Evolutionary conservation across 2,888 invertebrate species (phyloP).

Genomic region (Machimus rusticus): DNA sequence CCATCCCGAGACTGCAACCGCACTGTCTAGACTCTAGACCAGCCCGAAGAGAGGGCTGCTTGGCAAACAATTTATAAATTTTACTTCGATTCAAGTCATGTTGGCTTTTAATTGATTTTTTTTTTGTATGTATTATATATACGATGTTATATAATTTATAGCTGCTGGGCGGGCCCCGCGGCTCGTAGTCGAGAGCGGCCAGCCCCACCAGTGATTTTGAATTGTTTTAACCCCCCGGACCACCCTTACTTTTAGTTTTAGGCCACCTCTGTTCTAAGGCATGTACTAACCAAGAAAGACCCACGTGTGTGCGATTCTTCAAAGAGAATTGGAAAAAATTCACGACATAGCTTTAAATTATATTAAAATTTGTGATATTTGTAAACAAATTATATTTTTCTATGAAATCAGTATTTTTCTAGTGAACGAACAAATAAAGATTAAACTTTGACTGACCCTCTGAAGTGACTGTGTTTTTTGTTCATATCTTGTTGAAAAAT

Average conservation of each 20-base stretch:
- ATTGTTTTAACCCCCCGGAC: not conserved
- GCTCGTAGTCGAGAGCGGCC: not conserved
- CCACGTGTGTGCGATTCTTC: not conserved
- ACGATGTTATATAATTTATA: constrained; percentile 2
- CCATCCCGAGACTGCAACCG: not conserved
- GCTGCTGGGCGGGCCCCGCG: not conserved
- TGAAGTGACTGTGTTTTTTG: not conserved
- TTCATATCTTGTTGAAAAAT: not conserved
- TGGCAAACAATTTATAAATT: not conserved
- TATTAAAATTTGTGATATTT: constrained; percentile 34
- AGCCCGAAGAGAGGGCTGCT: not conserved
- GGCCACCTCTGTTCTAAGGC: not conserved
- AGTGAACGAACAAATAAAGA: constrained; percentile 15
- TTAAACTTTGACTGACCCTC: not conserved
- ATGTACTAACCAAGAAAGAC: constrained; percentile 14
- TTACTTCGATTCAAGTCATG: not conserved
- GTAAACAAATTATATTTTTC: constrained; percentile 36
- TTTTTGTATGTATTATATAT: not conserved
- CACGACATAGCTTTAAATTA: constrained; percentile 37
- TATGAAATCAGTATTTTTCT: constrained; percentile 36
- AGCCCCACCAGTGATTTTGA: not conserved
- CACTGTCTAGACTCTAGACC: not conserved
- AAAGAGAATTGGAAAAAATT: constrained; percentile 10
- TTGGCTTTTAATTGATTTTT: not conserved
- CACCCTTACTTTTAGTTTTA: not conserved